Percentiles rank a stretch among this genome's conserved stretches.
Conservation (phyloP, 2,888 invertebrate species). For the Erebia ligea region DNA sequence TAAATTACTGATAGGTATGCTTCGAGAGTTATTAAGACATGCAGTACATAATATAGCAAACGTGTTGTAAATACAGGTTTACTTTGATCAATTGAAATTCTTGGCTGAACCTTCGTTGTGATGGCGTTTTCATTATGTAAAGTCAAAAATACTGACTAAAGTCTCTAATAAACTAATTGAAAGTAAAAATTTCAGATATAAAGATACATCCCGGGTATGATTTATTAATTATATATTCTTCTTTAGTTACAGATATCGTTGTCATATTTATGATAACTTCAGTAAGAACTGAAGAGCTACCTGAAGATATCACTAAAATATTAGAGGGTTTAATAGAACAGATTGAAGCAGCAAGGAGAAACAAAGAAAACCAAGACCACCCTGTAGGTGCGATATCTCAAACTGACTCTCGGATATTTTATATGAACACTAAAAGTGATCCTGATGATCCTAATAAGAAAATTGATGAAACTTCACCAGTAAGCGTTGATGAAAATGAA, state of each 20-base stretch:
- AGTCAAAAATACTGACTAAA: not conserved
- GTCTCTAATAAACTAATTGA: not conserved
- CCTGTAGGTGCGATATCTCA: too few relatives aligned
- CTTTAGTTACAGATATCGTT: conserved; percentile 26
- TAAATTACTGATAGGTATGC: conserved; percentile 29
- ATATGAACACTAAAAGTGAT: not conserved
- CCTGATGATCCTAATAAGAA: not conserved
- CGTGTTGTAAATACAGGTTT: not conserved
- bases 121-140: conserved; percentile 24
- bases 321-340: conserved; percentile 25
- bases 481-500: not conserved
- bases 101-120: not conserved
- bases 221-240: too few relatives aligned
- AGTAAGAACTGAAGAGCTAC: not conserved
- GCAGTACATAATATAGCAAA: not conserved
- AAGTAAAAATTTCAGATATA: not conserved
- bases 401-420: not conserved
- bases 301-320: conserved; percentile 21
- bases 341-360: conserved; percentile 18
- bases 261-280: conserved; percentile 8
- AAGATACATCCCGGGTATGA: too few relatives aligned
- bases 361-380: not conserved
- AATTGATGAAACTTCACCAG: not conserved
- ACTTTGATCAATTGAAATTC: not conserved
- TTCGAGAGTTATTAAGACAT: conserved; percentile 12